Evolutionary conservation across 37 sponge, comb jelly and placozoan species (phyloP).

Genomic region (Bolinopsis microptera): DNA sequence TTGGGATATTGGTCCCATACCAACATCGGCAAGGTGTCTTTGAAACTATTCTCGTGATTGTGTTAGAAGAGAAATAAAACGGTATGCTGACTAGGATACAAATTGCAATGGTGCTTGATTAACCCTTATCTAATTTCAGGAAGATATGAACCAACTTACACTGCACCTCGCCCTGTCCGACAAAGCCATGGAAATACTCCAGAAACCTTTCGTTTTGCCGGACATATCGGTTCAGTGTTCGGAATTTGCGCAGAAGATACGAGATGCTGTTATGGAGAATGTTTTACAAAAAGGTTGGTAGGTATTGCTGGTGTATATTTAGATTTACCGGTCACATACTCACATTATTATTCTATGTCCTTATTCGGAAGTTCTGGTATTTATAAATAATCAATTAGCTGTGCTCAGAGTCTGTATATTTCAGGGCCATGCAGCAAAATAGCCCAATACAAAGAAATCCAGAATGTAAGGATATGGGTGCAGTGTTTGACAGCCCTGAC

Average conservation of each 20-base stretch:
- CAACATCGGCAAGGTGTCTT: too few relatives aligned
- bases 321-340: background rate
- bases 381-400: too few relatives aligned
- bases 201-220: background rate
- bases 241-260: background rate
- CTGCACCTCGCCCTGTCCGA: background rate
- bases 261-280: background rate
- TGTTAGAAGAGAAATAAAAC: too few relatives aligned
- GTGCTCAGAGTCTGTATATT: too few relatives aligned
- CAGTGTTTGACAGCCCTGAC: background rate
- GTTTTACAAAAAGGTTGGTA: background rate
- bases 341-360: too few relatives aligned
- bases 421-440: background rate
- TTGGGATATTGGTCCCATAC: too few relatives aligned
- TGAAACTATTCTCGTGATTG: too few relatives aligned
- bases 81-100: background rate
- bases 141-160: slow-evolving; percentile 2
- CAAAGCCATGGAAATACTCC: background rate
- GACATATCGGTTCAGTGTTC: background rate
- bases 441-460: background rate
- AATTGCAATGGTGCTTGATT: background rate
- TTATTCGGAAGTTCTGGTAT: too few relatives aligned
- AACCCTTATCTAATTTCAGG: background rate
- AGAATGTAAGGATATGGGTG: background rate
- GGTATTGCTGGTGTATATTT: background rate